Conservation (phyloP, 2,113 vertebrate genomes). For the Malaclemys terrapin region DNA sequence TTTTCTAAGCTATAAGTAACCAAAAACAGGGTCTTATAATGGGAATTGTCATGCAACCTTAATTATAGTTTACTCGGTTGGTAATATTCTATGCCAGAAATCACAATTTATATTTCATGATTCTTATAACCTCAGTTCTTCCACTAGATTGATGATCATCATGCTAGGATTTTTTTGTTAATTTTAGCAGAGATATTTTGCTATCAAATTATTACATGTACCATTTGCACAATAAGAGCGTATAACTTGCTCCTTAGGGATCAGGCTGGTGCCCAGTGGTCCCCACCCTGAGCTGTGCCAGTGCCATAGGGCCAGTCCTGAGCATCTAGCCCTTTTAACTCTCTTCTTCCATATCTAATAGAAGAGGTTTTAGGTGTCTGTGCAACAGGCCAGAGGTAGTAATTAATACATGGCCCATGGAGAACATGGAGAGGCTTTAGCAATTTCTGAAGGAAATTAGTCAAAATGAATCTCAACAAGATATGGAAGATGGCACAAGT, state of each 20-base stretch:
- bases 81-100: accelerated
- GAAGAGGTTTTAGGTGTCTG: neutral
- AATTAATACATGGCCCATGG: conserved; percentile 24
- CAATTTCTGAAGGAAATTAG: conserved; percentile 42
- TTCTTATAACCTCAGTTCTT: neutral
- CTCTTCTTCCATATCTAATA: conserved; percentile 24
- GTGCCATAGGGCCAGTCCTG: conserved; percentile 40
- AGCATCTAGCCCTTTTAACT: conserved; percentile 10
- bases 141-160: neutral
- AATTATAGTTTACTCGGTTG: neutral
- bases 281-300: conserved; percentile 23
- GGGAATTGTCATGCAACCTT: neutral
- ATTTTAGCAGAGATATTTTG: conserved; percentile 22
- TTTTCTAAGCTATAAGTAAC: accelerated
- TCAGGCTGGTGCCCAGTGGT: conserved; percentile 11
- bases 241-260: conserved; percentile 28
- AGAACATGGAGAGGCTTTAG: conserved; percentile 43
- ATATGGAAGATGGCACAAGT: conserved; percentile 9
- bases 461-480: conserved; percentile 44
- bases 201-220: neutral
- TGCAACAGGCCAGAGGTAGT: conserved; percentile 1
- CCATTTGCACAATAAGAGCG: neutral
- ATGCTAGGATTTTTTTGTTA: neutral
- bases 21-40: neutral
- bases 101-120: neutral